Evolutionary conservation across 2,113 vertebrate species (phyloP), one percentile per base, ranked within the genome.

Genomic region (Sialia sialis): DNA sequence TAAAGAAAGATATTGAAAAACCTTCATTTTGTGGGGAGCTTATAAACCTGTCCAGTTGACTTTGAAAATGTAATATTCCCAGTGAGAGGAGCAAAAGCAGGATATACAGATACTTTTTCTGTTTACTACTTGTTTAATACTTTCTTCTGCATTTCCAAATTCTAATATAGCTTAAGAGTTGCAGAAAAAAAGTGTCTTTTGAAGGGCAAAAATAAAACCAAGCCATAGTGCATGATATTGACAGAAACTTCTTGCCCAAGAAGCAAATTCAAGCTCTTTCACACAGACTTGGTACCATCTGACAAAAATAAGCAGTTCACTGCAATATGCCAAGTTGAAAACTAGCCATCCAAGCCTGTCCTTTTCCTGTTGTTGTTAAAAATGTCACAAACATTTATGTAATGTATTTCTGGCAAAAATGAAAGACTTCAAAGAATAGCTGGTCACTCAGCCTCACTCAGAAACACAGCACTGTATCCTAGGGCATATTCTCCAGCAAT

Each of bases 381-480:
- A 14, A 34, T 21, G 17, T 62, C 56, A 20, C 8, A 20, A 23
- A 56, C 19, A 5, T 34, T 41, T 56, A 7, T 39, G 13, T 22
- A 69, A 44, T 15, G 11, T 26, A 48, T 34, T 94, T 87, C 41
- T 64, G 72, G n/a, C 3, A 83, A 87, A 67, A 84, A 51, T 19
- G 5, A 46, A 38, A 60, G 16, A 22, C 6, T n/a, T 18, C 8
- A 51, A 54, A 69, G 13, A 43, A 27, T 6, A 77, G 34, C 27
- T 9, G 26, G n/a, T 56, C 43, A 81, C 21, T 32, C 26, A 34
- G 10, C 4, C 11, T 34, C n/a, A 12, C 38, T 73, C 51, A 66
- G 36, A 69, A 70, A 41, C n/a, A 51, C 0, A 0, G 1, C 3
- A 2, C 4, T 21, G 16, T 51, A 23, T 78, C 32, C 55, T 43